Conservation (phyloP, 1,140 invertebrate species). For the Conus ventricosus region DNA sequence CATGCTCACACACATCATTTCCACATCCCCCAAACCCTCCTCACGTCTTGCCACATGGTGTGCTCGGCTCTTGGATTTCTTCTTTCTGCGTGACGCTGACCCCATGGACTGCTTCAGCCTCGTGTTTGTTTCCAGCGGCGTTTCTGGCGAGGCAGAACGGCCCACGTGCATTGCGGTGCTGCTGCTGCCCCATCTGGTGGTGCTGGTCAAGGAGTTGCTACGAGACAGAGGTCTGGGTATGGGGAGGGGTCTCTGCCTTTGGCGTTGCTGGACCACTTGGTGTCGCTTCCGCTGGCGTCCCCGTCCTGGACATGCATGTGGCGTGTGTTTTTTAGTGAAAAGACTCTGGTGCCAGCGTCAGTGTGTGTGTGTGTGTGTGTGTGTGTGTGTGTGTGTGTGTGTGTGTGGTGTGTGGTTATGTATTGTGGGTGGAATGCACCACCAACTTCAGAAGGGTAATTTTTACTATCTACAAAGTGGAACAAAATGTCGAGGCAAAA, state of each 20-base stretch:
- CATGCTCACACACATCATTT: background rate
- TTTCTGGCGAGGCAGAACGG: too few relatives aligned
- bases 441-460: too few relatives aligned
- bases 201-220: background rate
- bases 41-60: background rate
- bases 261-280: background rate
- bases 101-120: background rate
- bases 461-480: too few relatives aligned
- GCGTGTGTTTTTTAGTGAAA: background rate
- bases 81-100: background rate
- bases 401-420: too few relatives aligned
- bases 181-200: background rate
- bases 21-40: background rate
- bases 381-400: too few relatives aligned
- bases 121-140: background rate
- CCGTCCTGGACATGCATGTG: background rate
- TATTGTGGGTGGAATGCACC: too few relatives aligned
- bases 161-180: too few relatives aligned
- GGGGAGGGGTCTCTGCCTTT: background rate
- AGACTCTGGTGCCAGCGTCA: too few relatives aligned
- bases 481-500: too few relatives aligned
- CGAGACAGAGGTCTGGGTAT: background rate
- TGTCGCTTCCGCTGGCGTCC: background rate
- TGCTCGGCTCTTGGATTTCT: background rate
- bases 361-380: too few relatives aligned